Evolutionary conservation across 1,140 invertebrate species (phyloP).

Genomic region (Hyposmocoma kahamanoa): DNA sequence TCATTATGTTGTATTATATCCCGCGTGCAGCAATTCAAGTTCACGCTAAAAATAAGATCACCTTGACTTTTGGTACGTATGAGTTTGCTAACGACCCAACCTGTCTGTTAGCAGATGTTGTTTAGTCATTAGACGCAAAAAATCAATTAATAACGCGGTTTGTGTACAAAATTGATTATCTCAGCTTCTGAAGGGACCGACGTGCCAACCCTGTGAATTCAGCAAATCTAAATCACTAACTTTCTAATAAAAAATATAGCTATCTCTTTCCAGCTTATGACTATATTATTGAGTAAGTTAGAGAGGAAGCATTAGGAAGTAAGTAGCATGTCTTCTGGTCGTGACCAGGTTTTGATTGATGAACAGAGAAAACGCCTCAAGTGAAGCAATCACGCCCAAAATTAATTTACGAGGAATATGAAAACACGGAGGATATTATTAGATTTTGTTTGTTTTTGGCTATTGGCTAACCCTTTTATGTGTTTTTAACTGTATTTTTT

Average conservation of each 20-base stretch:
- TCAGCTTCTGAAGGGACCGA: constrained; percentile 56
- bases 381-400: constrained; percentile 67
- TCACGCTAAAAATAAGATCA: too few relatives aligned
- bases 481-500: too few relatives aligned
- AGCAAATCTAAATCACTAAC: constrained; percentile 54
- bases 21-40: too few relatives aligned
- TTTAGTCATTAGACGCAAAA: constrained; percentile 60
- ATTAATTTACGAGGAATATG: constrained; percentile 67
- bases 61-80: too few relatives aligned
- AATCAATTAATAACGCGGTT: constrained; percentile 68
- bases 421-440: constrained; percentile 51
- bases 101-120: constrained; percentile 60
- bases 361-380: constrained; percentile 70
- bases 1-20: too few relatives aligned
- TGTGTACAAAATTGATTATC: constrained; percentile 71
- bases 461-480: constrained; percentile 25
- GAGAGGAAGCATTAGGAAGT: constrained; percentile 46
- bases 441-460: constrained; percentile 64
- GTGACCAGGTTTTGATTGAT: constrained; percentile 63
- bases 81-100: constrained; percentile 53
- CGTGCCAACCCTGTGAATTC: constrained; percentile 48
- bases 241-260: constrained; percentile 43
- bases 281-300: constrained; percentile 17
- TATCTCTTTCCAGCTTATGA: constrained; percentile 27
- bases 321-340: constrained; percentile 51